Conservation (phyloP, 2,888 invertebrate genomes). For the Halocaridina rubra region DNA sequence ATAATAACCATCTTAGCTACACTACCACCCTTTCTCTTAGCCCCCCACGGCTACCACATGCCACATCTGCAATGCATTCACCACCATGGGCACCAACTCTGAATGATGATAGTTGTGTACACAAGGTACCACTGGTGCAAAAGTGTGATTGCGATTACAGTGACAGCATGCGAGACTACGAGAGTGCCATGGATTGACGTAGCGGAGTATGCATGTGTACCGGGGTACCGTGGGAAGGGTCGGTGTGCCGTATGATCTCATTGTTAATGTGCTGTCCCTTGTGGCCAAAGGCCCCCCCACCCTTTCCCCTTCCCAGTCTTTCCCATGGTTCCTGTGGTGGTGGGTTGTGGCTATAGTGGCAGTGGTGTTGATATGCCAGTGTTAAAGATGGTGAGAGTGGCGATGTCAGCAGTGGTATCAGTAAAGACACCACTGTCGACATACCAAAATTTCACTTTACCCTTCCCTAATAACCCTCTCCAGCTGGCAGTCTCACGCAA, state of each 20-base stretch:
- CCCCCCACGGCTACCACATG: slow-evolving; percentile 23
- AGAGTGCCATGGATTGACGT: slow-evolving; percentile 29
- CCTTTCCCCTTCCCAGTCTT: slow-evolving; percentile 32
- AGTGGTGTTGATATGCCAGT: slow-evolving; percentile 26
- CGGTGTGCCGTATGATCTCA: slow-evolving; percentile 40
- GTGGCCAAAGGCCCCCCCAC: neutral
- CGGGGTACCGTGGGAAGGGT: slow-evolving; percentile 38
- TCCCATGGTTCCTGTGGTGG: slow-evolving; percentile 35
- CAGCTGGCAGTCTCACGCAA: slow-evolving; percentile 39
- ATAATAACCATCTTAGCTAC: neutral
- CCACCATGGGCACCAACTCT: slow-evolving; percentile 15
- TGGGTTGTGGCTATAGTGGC: slow-evolving; percentile 21
- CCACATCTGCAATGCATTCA: slow-evolving; percentile 13
- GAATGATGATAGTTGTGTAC: slow-evolving; percentile 34
- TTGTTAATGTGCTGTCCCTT: slow-evolving; percentile 43
- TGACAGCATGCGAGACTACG: neutral
- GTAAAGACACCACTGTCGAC: neutral
- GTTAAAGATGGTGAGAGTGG: slow-evolving; percentile 8
- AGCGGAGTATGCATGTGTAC: slow-evolving; percentile 20
- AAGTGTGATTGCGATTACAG: slow-evolving; percentile 22
- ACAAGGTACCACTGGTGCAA: slow-evolving; percentile 35
- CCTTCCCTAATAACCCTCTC: neutral
- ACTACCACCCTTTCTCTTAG: slow-evolving; percentile 7
- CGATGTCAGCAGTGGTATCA: neutral
- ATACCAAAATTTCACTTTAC: neutral